Evolutionary conservation across 1,140 invertebrate species (phyloP), one percentile per base, ranked within the genome.

Genomic region (Diabrotica undecimpunctata): DNA sequence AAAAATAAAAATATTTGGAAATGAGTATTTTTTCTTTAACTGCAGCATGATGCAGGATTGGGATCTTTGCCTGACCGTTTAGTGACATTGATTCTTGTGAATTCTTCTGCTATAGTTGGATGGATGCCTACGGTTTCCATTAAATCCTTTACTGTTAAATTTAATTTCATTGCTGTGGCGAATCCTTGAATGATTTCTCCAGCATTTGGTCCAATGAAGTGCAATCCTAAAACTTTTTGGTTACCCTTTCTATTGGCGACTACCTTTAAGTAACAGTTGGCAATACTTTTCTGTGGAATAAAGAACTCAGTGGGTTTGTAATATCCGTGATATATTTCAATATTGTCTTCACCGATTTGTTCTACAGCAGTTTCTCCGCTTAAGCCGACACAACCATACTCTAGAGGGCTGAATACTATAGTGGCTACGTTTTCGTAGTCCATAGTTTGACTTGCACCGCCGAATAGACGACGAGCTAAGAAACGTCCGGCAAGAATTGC

Each of bases 181-280:
- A 96, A 97, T 66, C 96, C 96, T 85, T 99, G 97, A 61, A 97
- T 97, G 51, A 99, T 90, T 85, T 99, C 97, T 35, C 97, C 97
- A 57, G 97, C 96, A 77, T 95, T 90, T 2, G 97, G 96, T 7
- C 96, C 95, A 55, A 97, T 80, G 74, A 97, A 95, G 82, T 99
- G 97, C 76, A 99, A 89, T 6, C 97, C 97, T 58, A 99, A 79
- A 12, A 99, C 88, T 71, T 85, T 86, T 78, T 97, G 91, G 41
- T 88, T 84, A 10, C 82, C 83, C 60, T 79, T 79, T 69, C 85
- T 83, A 36, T 87, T 68, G 38, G 87, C 86, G 50, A 94, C 82
- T 7, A 92, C 89, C 81, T 94, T 94, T 58, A 92, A 76, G 77
- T 93, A 94, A 77, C 92, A 94, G 76, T 88, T 85, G 56, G 82